Conservation (phyloP, 2,797 vertebrate genomes). For the Alcedo quadribrachys region DNA sequence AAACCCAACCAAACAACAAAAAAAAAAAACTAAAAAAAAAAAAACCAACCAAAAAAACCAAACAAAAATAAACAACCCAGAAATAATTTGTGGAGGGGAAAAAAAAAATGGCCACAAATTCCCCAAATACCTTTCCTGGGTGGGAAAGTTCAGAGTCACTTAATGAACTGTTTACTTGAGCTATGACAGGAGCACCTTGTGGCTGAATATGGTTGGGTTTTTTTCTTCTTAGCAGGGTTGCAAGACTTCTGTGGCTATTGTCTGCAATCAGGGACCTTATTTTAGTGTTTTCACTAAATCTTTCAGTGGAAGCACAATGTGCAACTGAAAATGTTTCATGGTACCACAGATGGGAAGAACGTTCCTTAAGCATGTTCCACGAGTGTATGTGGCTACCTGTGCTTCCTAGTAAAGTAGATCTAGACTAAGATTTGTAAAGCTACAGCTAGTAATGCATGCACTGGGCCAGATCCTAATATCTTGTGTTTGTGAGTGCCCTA, state of each 20-base stretch:
- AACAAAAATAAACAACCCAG: too few relatives aligned
- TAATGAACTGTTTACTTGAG: not conserved
- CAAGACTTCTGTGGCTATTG: rapidly evolving
- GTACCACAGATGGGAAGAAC: not conserved
- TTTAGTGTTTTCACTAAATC: not conserved
- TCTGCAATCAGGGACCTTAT: not conserved
- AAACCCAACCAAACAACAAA: not conserved
- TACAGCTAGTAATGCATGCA: not conserved
- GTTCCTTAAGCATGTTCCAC: not conserved
- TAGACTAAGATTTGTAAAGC: not conserved
- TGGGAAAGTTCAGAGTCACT: not conserved
- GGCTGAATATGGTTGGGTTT: not conserved
- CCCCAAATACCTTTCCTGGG: not conserved
- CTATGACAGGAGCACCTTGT: not conserved
- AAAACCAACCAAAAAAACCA: too few relatives aligned
- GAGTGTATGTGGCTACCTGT: not conserved
- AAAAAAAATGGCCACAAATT: not conserved
- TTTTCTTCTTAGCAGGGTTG: not conserved
- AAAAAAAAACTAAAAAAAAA: too few relatives aligned
- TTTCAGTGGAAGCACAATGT: not conserved
- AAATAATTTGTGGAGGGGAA: not conserved
- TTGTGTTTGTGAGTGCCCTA: not conserved
- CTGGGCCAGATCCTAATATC: not conserved
- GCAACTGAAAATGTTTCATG: not conserved
- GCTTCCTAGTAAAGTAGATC: not conserved